These are phyloP conservation scores for Heliopora coerulea DNA, from an alignment of 92 coral and sea anemone species.

Conservation along the genomic window DNA sequence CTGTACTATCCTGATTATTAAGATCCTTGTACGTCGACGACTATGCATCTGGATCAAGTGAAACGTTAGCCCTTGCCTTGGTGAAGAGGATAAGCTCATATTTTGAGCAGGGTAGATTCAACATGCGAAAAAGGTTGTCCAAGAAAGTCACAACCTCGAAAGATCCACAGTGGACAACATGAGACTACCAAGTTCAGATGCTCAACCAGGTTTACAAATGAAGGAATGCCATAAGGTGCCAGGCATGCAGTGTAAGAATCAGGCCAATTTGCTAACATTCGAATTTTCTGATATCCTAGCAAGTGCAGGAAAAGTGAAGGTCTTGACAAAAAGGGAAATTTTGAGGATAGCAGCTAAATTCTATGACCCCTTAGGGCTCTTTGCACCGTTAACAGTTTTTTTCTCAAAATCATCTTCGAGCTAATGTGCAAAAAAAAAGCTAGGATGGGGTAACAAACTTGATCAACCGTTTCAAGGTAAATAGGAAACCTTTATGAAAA, in stretches of 20 bases:
- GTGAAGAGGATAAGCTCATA: constrained; percentile 14
- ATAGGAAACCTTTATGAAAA: constrained; percentile 30
- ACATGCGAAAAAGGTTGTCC: constrained; percentile 32
- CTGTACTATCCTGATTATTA: neutral
- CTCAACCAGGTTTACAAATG: constrained; percentile 1
- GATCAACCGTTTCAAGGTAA: constrained; percentile 18
- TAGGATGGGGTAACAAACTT: constrained; percentile 40
- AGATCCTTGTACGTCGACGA: constrained; percentile 16
- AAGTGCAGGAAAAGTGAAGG: constrained; percentile 1
- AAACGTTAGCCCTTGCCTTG: constrained; percentile 6
- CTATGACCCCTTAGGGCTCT: constrained; percentile 45
- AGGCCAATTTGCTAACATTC: neutral
- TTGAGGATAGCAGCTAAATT: constrained; percentile 34
- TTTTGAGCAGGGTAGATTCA: constrained; percentile 34
- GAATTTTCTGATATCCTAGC: neutral
- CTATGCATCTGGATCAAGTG: constrained; percentile 27
- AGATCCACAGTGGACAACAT: neutral
- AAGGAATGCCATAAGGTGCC: neutral
- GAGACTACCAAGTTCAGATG: neutral
- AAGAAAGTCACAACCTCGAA: neutral
- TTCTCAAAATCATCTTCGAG: constrained; percentile 40
- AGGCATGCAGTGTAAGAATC: neutral
- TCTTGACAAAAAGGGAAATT: constrained; percentile 18
- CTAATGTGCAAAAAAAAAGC: constrained; percentile 31
- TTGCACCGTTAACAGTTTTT: constrained; percentile 30